phyloP scores from a whole-genome alignment of 2,888 invertebrate genomes.

The Litoditis marina region DNA sequence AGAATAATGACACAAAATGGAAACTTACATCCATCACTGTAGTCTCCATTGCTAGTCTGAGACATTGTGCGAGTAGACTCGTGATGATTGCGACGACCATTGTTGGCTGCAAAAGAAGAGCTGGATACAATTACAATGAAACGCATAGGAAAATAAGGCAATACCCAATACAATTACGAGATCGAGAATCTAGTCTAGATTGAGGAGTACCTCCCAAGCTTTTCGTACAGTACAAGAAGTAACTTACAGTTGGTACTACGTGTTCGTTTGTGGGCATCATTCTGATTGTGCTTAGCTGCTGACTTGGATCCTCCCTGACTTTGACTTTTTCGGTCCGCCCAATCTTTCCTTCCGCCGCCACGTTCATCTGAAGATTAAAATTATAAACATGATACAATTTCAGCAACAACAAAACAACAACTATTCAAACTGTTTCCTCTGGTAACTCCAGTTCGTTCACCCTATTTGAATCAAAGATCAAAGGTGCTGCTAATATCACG shows the following conservation, averaged over 20 bases:
- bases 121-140: too few relatives aligned
- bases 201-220: background rate
- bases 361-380: constrained; percentile 1
- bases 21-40: constrained; percentile 46
- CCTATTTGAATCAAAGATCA: too few relatives aligned
- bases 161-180: too few relatives aligned
- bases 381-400: background rate
- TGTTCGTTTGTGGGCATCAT: constrained; percentile 30
- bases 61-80: constrained; percentile 43
- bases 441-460: too few relatives aligned
- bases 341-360: constrained; percentile 23
- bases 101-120: constrained; percentile 24
- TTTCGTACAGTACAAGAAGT: background rate
- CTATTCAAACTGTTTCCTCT: background rate
- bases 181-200: background rate
- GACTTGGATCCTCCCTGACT: constrained; percentile 33
- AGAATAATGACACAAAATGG: background rate
- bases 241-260: constrained; percentile 43
- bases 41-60: constrained; percentile 53
- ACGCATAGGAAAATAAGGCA: too few relatives aligned
- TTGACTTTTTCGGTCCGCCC: constrained; percentile 36
- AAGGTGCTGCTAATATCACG: too few relatives aligned
- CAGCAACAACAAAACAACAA: too few relatives aligned
- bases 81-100: constrained; percentile 18
- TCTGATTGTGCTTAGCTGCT: constrained; percentile 19